Percentiles rank a stretch among this genome's conserved stretches.
Evolutionary conservation across 2,888 invertebrate species (phyloP).

Genomic region (Sipha maydis): DNA sequence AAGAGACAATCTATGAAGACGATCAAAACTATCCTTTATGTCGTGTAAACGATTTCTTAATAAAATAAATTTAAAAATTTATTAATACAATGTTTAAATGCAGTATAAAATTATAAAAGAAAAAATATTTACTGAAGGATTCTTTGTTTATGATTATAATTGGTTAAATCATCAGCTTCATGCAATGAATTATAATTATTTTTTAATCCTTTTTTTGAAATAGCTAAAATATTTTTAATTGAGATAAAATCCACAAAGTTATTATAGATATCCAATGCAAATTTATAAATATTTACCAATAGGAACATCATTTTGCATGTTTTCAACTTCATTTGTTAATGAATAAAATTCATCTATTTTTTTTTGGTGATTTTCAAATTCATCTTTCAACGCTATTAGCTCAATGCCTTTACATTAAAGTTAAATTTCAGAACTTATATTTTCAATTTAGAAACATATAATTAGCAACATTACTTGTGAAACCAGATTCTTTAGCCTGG

Average conservation of each 20-base stretch:
- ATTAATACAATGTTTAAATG: neutral
- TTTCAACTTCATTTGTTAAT: constrained; percentile 78
- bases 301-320: constrained; percentile 56
- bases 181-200: constrained; percentile 50
- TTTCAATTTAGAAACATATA: neutral
- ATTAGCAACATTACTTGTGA: constrained; percentile 71
- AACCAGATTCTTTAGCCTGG: constrained; percentile 89
- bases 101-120: neutral
- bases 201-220: constrained; percentile 52
- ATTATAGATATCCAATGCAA: neutral
- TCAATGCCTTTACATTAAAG: constrained; percentile 74
- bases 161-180: constrained; percentile 13
- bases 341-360: constrained; percentile 91
- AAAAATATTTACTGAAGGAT: constrained; percentile 55
- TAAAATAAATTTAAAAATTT: constrained; percentile 34
- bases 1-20: constrained; percentile 78
- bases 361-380: constrained; percentile 91
- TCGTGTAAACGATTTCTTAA: constrained; percentile 78
- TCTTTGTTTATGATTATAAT: constrained; percentile 45
- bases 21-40: constrained; percentile 82
- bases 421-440: neutral
- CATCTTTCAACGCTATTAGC: constrained; percentile 83
- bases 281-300: constrained; percentile 70
- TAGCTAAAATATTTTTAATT: constrained; percentile 3
- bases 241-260: neutral